phyloP scores from a whole-genome alignment of 2,888 invertebrate species.

The Hypomecis punctinalis region DNA sequence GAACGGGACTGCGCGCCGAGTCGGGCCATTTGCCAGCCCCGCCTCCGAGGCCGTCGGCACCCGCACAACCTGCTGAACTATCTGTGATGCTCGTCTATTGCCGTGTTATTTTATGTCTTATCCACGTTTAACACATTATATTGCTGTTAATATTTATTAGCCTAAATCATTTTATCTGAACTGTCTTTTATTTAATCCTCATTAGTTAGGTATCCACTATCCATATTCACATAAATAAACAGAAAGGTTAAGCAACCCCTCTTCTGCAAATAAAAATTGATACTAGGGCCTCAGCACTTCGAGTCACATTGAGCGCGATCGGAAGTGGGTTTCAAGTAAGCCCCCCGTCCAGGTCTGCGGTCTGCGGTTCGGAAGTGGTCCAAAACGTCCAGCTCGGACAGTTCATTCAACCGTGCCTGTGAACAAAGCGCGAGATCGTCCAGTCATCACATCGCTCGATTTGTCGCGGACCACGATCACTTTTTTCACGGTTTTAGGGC shows the following conservation, averaged over 20 bases:
- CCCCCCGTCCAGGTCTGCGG: not conserved
- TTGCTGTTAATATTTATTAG: too few relatives aligned
- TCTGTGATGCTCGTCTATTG: conserved; percentile 14
- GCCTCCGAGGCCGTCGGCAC: conserved; percentile 9
- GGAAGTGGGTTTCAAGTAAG: conserved; percentile 7
- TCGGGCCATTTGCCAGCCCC: conserved; percentile 21
- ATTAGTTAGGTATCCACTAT: too few relatives aligned
- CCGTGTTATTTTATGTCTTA: not conserved
- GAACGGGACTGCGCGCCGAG: conserved; percentile 39
- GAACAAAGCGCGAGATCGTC: conserved; percentile 57
- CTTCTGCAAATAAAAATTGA: not conserved
- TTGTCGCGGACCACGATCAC: conserved; percentile 58
- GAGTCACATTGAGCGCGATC: not conserved
- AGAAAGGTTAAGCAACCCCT: too few relatives aligned
- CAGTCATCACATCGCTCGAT: conserved; percentile 67
- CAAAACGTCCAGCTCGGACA: conserved; percentile 6
- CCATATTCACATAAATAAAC: too few relatives aligned
- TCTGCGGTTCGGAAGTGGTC: conserved; percentile 18
- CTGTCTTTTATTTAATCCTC: too few relatives aligned
- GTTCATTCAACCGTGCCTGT: conserved; percentile 45
- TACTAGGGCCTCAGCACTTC: not conserved
- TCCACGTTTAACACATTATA: too few relatives aligned
- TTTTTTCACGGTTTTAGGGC: conserved; percentile 44
- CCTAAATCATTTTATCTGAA: too few relatives aligned
- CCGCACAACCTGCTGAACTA: conserved; percentile 21